These are phyloP conservation scores for Yponomeuta malinellus DNA, from an alignment of 2,888 invertebrate species.

Conservation along the genomic window DNA sequence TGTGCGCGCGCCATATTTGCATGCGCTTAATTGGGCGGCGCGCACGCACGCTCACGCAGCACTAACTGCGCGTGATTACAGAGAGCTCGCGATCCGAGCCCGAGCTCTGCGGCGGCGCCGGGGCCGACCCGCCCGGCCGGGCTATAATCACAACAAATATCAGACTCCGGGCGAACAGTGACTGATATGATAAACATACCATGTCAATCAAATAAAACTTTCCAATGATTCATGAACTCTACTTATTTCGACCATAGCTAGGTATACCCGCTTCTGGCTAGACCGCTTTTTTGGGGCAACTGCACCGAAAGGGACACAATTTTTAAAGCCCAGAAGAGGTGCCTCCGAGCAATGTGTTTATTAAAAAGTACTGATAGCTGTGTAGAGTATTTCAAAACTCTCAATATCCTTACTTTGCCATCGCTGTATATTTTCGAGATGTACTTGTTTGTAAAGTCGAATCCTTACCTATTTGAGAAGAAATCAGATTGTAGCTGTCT, in stretches of 20 bases:
- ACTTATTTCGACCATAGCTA: not conserved
- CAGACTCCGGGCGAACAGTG: slow-evolving; percentile 1
- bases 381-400: too few relatives aligned
- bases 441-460: too few relatives aligned
- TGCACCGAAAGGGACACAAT: too few relatives aligned
- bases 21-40: slow-evolving; percentile 4
- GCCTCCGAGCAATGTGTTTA: too few relatives aligned
- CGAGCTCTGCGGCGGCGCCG: not conserved
- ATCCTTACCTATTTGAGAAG: too few relatives aligned
- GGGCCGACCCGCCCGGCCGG: not conserved
- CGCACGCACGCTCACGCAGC: not conserved
- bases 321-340: too few relatives aligned
- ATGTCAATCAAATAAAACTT: not conserved
- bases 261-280: too few relatives aligned
- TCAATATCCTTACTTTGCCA: too few relatives aligned
- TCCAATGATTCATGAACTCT: slow-evolving; percentile 1
- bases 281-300: too few relatives aligned
- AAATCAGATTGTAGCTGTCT: too few relatives aligned
- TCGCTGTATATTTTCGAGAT: too few relatives aligned
- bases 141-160: not conserved
- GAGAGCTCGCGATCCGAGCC: not conserved
- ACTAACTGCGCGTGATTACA: slow-evolving; percentile 1
- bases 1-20: slow-evolving; percentile 15
- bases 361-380: too few relatives aligned
- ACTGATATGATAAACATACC: not conserved